Percentiles rank a stretch among this genome's conserved stretches.
Conservation (phyloP, 1,140 invertebrate species). For the Bathynomus jamesi region DNA sequence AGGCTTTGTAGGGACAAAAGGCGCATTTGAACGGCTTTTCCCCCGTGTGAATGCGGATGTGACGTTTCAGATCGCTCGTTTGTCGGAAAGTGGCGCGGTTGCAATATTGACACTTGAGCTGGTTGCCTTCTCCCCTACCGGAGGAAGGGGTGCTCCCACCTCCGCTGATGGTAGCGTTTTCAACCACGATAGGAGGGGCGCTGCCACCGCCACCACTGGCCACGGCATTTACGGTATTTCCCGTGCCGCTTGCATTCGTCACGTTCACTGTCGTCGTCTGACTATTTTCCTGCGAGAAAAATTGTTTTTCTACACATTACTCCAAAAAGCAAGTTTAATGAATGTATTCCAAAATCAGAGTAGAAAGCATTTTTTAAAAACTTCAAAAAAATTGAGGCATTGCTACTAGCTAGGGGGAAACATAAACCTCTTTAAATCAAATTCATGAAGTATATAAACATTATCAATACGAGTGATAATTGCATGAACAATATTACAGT, state of each 20-base stretch:
- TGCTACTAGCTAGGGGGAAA: too few species aligned
- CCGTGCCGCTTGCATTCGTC: background rate
- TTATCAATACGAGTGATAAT: too few species aligned
- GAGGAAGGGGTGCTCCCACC: conserved; percentile 9
- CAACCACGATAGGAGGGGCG: background rate
- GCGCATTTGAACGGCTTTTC: conserved; percentile 34
- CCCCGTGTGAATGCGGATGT: conserved; percentile 33
- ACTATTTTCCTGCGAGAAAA: background rate
- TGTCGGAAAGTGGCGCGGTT: conserved; percentile 31
- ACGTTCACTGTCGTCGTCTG: background rate
- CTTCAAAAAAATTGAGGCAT: too few species aligned
- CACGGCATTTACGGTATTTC: background rate
- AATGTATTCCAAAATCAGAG: too few species aligned
- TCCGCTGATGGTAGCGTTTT: background rate
- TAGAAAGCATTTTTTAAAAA: too few species aligned
- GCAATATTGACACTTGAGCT: conserved; percentile 31
- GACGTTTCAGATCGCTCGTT: conserved; percentile 30
- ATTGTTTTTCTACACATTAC: too few species aligned
- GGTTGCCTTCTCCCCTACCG: conserved; percentile 8
- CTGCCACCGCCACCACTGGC: background rate
- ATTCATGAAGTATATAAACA: too few species aligned
- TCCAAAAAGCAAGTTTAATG: background rate
- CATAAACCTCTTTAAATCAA: too few species aligned
- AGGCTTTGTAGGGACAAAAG: conserved; percentile 27
- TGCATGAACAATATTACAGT: too few species aligned